These are phyloP conservation scores for Andrena trimmerana DNA, from an alignment of 2,888 invertebrate genomes.

Conservation along the genomic window DNA sequence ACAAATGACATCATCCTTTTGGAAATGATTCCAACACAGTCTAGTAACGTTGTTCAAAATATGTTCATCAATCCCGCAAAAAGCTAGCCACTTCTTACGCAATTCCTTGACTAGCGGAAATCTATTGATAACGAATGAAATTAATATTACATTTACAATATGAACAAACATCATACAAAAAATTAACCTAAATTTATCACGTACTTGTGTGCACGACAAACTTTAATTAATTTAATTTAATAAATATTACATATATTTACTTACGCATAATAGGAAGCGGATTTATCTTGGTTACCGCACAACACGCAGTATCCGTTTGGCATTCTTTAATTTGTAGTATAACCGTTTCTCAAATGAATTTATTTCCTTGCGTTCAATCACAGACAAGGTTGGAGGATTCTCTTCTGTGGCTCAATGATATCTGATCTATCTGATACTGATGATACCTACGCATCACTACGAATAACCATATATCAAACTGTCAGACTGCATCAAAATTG, in stretches of 20 bases:
- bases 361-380: too few species aligned
- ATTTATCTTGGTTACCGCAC: conserved; percentile 1
- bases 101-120: neutral
- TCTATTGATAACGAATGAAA: neutral
- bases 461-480: neutral
- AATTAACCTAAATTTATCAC: neutral
- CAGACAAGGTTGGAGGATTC: too few species aligned
- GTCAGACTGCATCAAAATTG: too few species aligned
- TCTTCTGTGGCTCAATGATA: too few species aligned
- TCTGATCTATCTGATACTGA: neutral
- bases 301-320: neutral
- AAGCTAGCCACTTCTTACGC: neutral
- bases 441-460: neutral
- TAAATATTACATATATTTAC: neutral
- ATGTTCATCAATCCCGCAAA: neutral
- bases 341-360: neutral
- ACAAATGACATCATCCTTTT: neutral
- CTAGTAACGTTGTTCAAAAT: neutral
- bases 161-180: neutral
- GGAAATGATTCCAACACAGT: neutral
- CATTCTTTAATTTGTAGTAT: neutral
- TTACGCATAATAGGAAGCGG: neutral
- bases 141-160: neutral
- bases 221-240: neutral
- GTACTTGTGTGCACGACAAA: neutral